These are phyloP conservation scores for Latrodectus hesperus DNA, from an alignment of 2,888 invertebrate genomes.

Conservation along the genomic window DNA sequence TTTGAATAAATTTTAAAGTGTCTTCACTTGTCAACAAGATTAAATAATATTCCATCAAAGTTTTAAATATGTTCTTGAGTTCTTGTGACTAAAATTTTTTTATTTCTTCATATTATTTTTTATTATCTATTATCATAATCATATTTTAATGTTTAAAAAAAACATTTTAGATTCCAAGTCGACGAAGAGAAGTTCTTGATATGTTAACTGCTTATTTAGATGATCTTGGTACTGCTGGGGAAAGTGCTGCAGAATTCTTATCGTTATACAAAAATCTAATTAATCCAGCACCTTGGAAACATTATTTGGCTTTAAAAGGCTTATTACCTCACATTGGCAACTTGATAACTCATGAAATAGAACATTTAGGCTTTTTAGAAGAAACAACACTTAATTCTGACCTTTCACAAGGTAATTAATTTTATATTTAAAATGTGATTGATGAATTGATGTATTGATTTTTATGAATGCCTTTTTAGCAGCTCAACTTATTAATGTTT, in stretches of 20 bases:
- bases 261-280: conserved; percentile 89
- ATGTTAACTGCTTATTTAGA: conserved; percentile 91
- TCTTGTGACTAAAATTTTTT: no score
- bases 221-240: conserved; percentile 89
- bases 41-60: neutral
- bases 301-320: conserved; percentile 91
- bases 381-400: conserved; percentile 95
- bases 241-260: conserved; percentile 93
- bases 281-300: conserved; percentile 91
- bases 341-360: conserved; percentile 90
- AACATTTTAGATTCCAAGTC: conserved; percentile 69
- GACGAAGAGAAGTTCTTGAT: conserved; percentile 81
- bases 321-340: conserved; percentile 89
- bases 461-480: no score
- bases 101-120: no score
- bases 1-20: neutral
- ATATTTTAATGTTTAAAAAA: no score
- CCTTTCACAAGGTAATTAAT: conserved; percentile 83
- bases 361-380: conserved; percentile 89
- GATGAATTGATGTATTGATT: no score
- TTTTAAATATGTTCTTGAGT: no score
- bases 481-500: no score
- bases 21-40: neutral
- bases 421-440: neutral
- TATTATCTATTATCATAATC: no score